Conservation (phyloP, 2,888 invertebrate species). For the Dryobotodes eremita region DNA sequence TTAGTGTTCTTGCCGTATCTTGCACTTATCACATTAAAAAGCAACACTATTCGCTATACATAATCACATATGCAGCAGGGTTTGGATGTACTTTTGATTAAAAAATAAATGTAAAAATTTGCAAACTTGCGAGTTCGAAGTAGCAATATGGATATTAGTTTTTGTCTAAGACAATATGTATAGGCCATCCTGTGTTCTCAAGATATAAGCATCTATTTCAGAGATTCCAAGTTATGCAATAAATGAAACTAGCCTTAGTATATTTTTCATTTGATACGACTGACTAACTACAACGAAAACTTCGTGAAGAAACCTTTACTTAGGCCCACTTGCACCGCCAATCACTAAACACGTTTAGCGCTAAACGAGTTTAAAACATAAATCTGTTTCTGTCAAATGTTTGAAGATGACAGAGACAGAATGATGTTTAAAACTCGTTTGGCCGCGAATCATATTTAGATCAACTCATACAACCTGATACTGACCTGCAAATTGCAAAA, state of each 20-base stretch:
- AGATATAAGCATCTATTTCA: background rate
- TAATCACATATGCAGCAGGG: slow-evolving; percentile 19
- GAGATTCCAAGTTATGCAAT: background rate
- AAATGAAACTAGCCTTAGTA: background rate
- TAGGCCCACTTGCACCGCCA: too few relatives aligned
- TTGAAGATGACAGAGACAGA: too few relatives aligned
- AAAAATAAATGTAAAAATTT: slow-evolving; percentile 20
- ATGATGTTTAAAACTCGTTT: too few relatives aligned
- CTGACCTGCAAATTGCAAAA: too few relatives aligned
- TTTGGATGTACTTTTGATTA: slow-evolving; percentile 36
- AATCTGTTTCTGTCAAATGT: too few relatives aligned
- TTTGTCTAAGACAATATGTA: slow-evolving; percentile 13
- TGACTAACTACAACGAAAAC: background rate
- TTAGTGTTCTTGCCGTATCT: slow-evolving; percentile 36
- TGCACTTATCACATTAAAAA: slow-evolving; percentile 56
- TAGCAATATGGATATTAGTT: background rate
- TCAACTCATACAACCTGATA: too few relatives aligned
- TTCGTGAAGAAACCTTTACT: background rate
- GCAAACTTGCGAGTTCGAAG: slow-evolving; percentile 17
- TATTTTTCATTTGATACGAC: too few relatives aligned
- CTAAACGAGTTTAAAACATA: too few relatives aligned
- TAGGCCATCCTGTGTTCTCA: slow-evolving; percentile 14
- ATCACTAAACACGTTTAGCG: too few relatives aligned
- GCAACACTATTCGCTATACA: slow-evolving; percentile 45
- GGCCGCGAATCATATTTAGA: too few relatives aligned